Base-by-base conservation (phyloP, 2,113 vertebrate genomes). In the Tupaia tana region DNA sequence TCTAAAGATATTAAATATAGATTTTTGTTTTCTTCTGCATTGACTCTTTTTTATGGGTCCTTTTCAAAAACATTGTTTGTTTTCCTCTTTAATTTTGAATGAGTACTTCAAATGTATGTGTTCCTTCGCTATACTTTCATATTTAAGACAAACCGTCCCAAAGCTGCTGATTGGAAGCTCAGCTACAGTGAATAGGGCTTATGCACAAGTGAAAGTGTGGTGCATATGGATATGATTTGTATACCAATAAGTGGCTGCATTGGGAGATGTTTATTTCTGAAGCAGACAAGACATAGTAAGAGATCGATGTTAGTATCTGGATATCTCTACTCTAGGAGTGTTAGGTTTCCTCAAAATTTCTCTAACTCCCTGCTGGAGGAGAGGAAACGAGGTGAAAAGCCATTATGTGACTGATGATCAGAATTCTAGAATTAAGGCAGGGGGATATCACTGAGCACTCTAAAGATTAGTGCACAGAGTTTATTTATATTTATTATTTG, bases 1-100 rank as follows among this genome's bases (percentile, higher is more conserved):
- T 78, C 86, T 61, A 64, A 95, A 97, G 92, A 95, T 97, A 97
- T 96, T 97, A 96, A 97, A 96, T 96, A 97, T 97, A 96, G 96
- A 97, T 95, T 97, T 97, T 92, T 97, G 85, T 86, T 97, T 96
- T 92, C 85, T 95, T 96, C 82, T 86, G 63, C 81, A 95, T 89
- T 31, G n/a, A 92, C 77, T 86, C 13, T 80, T 86, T 94, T 97
- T 93, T 96, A 97, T 88, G 63, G 34, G 29, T 58, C 43, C 14
- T 92, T 91, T 84, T 86, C 67, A 93, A 15, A 43, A 43, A 43
- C 43, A 80, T 94, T 74, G 9, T 89, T 97, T 95, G 81, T 95
- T 88, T 90, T 87, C 81, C 87, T 83, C 75, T 87, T 96, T 91
- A 91, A 75, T 84, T 31, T 86, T 89, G 34, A 24, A 52, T 93